Conservation (phyloP, 1,140 invertebrate genomes). For the Dinoponera quadriceps region DNA sequence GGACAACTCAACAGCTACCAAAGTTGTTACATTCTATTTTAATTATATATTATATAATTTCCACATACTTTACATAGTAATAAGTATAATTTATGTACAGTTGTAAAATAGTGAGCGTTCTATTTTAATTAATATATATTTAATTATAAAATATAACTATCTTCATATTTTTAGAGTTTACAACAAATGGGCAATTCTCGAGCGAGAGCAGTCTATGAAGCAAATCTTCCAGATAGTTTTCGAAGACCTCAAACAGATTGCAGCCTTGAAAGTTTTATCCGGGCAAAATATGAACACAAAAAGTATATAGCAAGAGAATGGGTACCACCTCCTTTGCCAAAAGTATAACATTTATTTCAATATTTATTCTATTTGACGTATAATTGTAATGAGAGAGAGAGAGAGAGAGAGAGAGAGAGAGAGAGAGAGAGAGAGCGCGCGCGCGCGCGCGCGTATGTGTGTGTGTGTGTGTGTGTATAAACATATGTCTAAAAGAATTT, state of each 20-base stretch:
- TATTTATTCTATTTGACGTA: not conserved
- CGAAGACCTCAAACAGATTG: constrained; percentile 97
- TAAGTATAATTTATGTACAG: no score
- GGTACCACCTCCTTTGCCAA: constrained; percentile 94
- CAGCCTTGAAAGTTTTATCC: constrained; percentile 96
- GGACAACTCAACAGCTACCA: no score
- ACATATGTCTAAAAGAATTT: no score
- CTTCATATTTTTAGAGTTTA: constrained; percentile 88
- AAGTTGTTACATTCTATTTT: constrained; percentile 19
- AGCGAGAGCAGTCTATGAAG: constrained; percentile 98
- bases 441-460: no score
- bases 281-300: constrained; percentile 99
- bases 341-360: constrained; percentile 86
- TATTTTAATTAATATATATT: not conserved
- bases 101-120: not conserved
- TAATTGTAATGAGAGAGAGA: no score
- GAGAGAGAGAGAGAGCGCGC: no score
- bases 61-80: not conserved
- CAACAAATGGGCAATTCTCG: constrained; percentile 99
- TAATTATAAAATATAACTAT: not conserved
- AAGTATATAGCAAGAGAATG: constrained; percentile 99
- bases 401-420: no score
- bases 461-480: no score
- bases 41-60: not conserved
- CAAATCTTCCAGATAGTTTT: constrained; percentile 97